Conservation (phyloP, 2,113 vertebrate species). For the Silurus asotus region DNA sequence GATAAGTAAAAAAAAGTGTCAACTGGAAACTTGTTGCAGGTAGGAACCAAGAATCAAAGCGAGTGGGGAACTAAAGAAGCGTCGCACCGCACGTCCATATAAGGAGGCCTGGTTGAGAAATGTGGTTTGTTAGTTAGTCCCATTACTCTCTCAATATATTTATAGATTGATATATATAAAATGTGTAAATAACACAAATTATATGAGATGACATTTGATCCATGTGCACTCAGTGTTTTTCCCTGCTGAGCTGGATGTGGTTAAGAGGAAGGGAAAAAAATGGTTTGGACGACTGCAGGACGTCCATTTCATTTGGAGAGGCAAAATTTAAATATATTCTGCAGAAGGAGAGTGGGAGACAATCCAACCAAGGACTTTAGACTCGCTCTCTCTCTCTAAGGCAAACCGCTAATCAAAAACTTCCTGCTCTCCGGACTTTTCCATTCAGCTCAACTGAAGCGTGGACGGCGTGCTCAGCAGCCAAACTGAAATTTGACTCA, state of each 20-base stretch:
- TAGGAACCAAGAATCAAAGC: not conserved
- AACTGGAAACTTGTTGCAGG: not conserved
- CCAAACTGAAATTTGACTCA: slow-evolving; percentile 41
- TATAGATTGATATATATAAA: no score
- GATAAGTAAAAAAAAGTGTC: not conserved
- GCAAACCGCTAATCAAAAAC: slow-evolving; percentile 49
- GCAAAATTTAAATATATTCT: slow-evolving; percentile 25
- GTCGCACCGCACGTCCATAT: not conserved
- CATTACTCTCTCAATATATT: not conserved
- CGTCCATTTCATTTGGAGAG: not conserved
- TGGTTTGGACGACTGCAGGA: not conserved
- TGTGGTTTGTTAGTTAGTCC: not conserved
- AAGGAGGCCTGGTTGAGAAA: not conserved
- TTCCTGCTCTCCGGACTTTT: slow-evolving; percentile 45
- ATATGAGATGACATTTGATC: slow-evolving; percentile 21
- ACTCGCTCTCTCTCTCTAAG: slow-evolving; percentile 21
- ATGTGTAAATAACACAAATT: not conserved
- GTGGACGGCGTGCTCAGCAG: slow-evolving; percentile 33
- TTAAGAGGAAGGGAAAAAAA: not conserved
- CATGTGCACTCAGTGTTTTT: slow-evolving; percentile 1
- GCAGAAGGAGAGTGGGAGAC: slow-evolving; percentile 29
- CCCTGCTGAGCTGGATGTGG: slow-evolving; percentile 17
- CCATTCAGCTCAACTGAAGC: slow-evolving; percentile 39
- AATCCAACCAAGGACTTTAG: slow-evolving; percentile 11
- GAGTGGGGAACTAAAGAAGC: not conserved